Base-by-base conservation (phyloP, 2,888 invertebrate species). In the Idaea straminata region DNA sequence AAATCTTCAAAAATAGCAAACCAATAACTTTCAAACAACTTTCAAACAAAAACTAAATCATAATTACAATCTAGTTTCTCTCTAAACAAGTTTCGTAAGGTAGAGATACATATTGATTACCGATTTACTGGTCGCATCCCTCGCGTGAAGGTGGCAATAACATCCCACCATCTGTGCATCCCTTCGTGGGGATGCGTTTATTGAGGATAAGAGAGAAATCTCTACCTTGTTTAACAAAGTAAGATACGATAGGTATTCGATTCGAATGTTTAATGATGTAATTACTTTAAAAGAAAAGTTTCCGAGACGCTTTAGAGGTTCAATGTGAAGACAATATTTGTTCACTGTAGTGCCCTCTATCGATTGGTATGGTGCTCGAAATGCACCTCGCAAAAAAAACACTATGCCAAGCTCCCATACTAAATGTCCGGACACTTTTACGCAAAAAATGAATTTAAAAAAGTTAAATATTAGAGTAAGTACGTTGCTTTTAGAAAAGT, bases 141-240 rank as follows among this genome's bases (percentile, higher is more conserved):
- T 80, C 82, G 78, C 77, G 73, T 76, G 71, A 79, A 85, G 85
- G 84, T 87, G 85, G 86, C 86, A 90, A 91, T 88, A 91, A 84
- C 79, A 76, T 78, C 74, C 81, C 78, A 88, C 84, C 91, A 91
- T 88, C 89, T 91, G 91, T 85, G 86, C 79, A 81, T 86, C 86
- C 84, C 83, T 76, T 34, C 68, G 75, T 66, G 71, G 72, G 78
- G 79, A 66, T 66, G 68, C 62, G 65, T 35, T 63, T 62, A 62
- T 67, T 59, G 64, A 64, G 65, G 66, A 74, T 69, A 62, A 67
- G 68, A 66, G 71, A 71, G 47, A 47, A 47, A 47, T 47, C 47
- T 47, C 47, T 47, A 13, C 47, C 47, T 47, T 47, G 47, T 47
- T 36, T 36, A 36, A 36, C 47, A 7, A 47, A 47, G 47, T 47